These are phyloP conservation scores for Coelopa pilipes DNA, from an alignment of 2,888 invertebrate genomes.

Conservation along the genomic window DNA sequence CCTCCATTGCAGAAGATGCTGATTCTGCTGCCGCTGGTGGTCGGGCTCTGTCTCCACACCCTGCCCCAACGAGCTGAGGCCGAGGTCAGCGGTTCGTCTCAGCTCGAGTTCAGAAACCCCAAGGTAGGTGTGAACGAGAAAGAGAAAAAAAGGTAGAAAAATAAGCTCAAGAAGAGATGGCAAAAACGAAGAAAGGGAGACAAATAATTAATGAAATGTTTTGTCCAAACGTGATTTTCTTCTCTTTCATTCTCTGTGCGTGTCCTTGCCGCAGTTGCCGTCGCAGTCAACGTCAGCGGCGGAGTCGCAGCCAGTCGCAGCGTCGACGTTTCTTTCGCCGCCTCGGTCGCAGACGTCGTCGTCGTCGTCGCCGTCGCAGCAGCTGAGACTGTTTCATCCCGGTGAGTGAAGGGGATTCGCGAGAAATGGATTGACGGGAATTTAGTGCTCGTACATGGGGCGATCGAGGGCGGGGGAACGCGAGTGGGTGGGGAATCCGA, in stretches of 20 bases:
- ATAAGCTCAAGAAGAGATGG: slow-evolving; percentile 52
- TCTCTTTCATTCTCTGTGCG: background rate
- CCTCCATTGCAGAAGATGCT: slow-evolving; percentile 63
- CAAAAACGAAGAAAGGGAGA: no score
- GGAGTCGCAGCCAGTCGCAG: no score
- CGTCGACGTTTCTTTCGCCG: no score
- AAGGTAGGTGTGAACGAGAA: no score
- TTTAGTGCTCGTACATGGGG: no score
- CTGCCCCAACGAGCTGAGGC: slow-evolving; percentile 61
- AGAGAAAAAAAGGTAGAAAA: no score
- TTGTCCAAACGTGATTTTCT: background rate
- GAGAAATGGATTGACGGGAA: no score
- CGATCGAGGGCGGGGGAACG: no score
- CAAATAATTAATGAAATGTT: slow-evolving; percentile 37
- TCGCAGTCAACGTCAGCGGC: no score
- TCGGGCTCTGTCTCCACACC: slow-evolving; percentile 64
- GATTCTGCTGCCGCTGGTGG: slow-evolving; percentile 61
- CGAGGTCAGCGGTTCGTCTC: slow-evolving; percentile 52
- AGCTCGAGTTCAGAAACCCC: no score
- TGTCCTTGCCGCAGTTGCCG: no score
- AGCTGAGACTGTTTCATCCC: slow-evolving; percentile 50
- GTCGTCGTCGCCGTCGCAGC: slow-evolving; percentile 38
- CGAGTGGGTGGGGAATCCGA: no score
- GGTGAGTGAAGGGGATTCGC: slow-evolving; percentile 46
- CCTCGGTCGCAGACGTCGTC: background rate